Conservation (phyloP, 2,113 vertebrate genomes). For the Gobiocypris rarus region DNA sequence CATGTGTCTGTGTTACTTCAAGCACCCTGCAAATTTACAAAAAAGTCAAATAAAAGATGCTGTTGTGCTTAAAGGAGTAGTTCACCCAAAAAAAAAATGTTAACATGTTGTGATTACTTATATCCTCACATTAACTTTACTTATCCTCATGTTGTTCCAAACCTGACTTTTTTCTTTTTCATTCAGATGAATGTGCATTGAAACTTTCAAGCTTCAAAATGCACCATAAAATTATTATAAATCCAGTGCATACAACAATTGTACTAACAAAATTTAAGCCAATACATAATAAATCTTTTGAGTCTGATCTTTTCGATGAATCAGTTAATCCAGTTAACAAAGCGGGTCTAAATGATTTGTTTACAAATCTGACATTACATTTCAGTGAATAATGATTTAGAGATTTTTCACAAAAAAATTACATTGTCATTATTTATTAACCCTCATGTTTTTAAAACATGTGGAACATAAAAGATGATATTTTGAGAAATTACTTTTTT, state of each 20-base stretch:
- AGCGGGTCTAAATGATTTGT: not conserved
- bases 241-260: not conserved
- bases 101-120: not conserved
- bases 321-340: not conserved
- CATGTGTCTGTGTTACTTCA: not conserved
- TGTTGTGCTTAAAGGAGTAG: not conserved
- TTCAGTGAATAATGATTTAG: not conserved
- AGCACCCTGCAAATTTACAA: not conserved
- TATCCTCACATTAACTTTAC: no score
- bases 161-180: not conserved
- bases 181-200: not conserved
- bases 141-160: not conserved
- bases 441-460: no score
- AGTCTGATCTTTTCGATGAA: not conserved
- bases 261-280: not conserved
- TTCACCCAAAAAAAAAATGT: not conserved
- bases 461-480: no score
- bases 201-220: not conserved
- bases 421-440: no score
- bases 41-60: constrained; percentile 29
- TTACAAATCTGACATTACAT: not conserved
- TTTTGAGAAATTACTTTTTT: no score
- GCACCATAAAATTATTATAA: not conserved
- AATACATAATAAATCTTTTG: not conserved
- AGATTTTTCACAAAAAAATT: not conserved